Percentiles rank a stretch among this genome's conserved stretches.
These are phyloP conservation scores for Myotis pilosus DNA, from an alignment of 2,797 vertebrate species.

Conservation along the genomic window DNA sequence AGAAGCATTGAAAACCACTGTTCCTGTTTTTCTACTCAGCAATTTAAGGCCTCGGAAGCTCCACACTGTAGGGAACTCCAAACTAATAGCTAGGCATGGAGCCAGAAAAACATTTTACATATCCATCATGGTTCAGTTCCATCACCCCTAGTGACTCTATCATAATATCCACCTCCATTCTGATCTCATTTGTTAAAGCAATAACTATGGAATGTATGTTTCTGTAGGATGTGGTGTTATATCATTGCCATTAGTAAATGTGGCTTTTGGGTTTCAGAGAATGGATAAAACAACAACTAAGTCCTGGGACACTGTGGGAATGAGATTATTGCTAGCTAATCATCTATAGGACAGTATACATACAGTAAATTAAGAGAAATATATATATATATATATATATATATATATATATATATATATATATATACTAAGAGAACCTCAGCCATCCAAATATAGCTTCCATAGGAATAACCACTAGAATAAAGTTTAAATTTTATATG, in stretches of 20 bases:
- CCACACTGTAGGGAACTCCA: not conserved
- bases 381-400: not conserved
- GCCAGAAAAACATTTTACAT: conserved; percentile 30
- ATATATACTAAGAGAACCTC: not conserved
- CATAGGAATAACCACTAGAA: not conserved
- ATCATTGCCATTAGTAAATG: conserved; percentile 14
- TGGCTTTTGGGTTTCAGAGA: not conserved
- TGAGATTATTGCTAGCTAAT: not conserved
- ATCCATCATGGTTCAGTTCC: not conserved
- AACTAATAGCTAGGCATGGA: not conserved
- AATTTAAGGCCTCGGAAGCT: not conserved
- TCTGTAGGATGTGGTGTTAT: not conserved
- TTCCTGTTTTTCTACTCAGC: conserved; percentile 25
- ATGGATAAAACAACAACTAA: not conserved
- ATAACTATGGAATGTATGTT: not conserved
- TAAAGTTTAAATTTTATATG: conserved; percentile 44
- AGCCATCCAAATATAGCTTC: conserved; percentile 8
- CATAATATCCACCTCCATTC: not conserved
- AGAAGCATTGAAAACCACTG: not conserved
- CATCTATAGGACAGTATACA: not conserved
- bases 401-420: too few species aligned
- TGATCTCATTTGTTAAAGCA: conserved; percentile 40
- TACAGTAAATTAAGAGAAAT: not conserved
- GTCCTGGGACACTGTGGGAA: not conserved
- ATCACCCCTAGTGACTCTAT: not conserved